Base-by-base conservation (phyloP, 2,888 invertebrate species). In the Cataglyphis cursor region DNA sequence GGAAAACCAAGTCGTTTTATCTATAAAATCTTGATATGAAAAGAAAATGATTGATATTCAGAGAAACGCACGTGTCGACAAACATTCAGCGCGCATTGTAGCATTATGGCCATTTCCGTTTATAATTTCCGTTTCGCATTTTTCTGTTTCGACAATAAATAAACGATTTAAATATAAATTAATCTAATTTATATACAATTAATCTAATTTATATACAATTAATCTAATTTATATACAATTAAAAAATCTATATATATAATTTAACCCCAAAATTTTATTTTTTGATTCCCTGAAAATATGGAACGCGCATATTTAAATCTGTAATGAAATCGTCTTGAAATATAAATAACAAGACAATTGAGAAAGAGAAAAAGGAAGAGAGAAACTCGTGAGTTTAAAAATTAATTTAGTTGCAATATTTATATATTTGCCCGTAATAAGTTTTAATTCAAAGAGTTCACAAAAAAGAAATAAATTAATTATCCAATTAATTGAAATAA, bases 1-100 rank as follows among this genome's bases (percentile, higher is more conserved):
- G 21, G 68, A 35, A 12, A 61, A 59, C 6, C 31, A 65, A 76
- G n/a, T 31, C 15, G 48, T 44, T 75, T 44, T 65, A 28, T 61
- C n/a, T n/a, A 31, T 24, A 59, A 59, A 59, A 24, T 3, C 8
- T 6, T 31, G 48, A 28, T 28, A 28, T 28, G 2, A 28, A 28
- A 15, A 18, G 82, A 68, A 82, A 64, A 84, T 28, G 51, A 82
- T 82, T 84, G 82, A 75, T 70, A 84, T 82, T 84, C 84, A 82
- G n/a, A 35, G 70, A 82, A 70, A 76, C 54, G 57, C 38, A 57
- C 61, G 51, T 44, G 61, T 75, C 81, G 66, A 75, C 59, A 75
- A 75, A 84, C 64, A 75, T 75, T 72, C n/a, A 35, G 51, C 61
- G 35, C 24, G 38, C 38, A 75, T 51, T 64, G 8, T 51, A 12